Percentiles rank a stretch among this genome's conserved stretches.
These are phyloP conservation scores for Drosophila paracracens DNA, from an alignment of 2,888 invertebrate species.

Conservation along the genomic window DNA sequence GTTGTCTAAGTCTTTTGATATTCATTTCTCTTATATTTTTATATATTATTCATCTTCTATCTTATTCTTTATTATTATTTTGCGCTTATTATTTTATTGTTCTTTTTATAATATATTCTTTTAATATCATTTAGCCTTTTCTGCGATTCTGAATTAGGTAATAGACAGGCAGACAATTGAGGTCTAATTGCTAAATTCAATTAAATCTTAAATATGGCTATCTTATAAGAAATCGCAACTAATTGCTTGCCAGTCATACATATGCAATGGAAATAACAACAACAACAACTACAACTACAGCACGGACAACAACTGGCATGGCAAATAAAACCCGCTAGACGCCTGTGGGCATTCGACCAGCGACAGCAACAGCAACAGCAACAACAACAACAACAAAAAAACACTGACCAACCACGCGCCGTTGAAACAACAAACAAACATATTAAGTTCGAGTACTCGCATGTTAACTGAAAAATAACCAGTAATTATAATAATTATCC, in stretches of 20 bases:
- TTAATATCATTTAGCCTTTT: conserved; percentile 16
- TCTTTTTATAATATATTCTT: neutral
- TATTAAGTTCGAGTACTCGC: conserved; percentile 36
- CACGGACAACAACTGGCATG: conserved; percentile 13
- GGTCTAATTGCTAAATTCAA: conserved; percentile 61
- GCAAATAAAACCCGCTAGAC: conserved; percentile 42
- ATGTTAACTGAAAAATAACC: conserved; percentile 75
- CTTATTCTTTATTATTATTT: neutral
- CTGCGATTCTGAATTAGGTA: conserved; percentile 33
- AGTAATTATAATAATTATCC: conserved; percentile 80
- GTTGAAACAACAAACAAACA: conserved; percentile 24
- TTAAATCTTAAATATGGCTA: conserved; percentile 58
- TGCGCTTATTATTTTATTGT: neutral
- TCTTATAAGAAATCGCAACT: conserved; percentile 44
- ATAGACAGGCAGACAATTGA: conserved; percentile 34
- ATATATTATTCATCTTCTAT: neutral
- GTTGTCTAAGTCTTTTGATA: conserved; percentile 42
- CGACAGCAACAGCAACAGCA: conserved; percentile 26
- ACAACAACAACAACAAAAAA: conserved; percentile 20
- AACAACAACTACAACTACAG: conserved; percentile 22
- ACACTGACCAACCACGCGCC: conserved; percentile 19
- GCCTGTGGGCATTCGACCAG: conserved; percentile 51
- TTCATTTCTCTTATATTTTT: neutral
- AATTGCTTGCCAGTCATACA: conserved; percentile 58
- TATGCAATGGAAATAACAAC: conserved; percentile 29